A percentile compares a stretch with the other conserved stretches of the same genome.
Conservation (phyloP, 2,888 invertebrate genomes). For the Brachylomia viminalis region DNA sequence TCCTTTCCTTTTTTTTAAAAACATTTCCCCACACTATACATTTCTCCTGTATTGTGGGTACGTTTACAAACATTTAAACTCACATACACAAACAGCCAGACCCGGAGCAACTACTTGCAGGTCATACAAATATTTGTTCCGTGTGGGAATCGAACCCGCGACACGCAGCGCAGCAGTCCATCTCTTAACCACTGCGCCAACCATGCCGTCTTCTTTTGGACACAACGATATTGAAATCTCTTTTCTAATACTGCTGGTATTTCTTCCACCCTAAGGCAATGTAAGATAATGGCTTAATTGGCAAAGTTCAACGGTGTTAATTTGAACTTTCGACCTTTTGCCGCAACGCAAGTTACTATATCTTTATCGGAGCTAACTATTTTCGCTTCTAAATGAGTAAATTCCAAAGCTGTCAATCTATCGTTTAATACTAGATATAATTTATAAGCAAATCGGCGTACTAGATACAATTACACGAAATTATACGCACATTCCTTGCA, state of each 20-base stretch:
- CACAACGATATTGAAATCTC: neutral
- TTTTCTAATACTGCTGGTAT: neutral
- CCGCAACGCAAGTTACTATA: neutral
- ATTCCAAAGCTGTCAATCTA: constrained; percentile 37
- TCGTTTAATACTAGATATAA: constrained; percentile 20
- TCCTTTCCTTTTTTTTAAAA: too few species aligned
- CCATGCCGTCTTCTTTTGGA: too few species aligned
- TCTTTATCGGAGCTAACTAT: constrained; percentile 1
- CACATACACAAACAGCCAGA: too few species aligned
- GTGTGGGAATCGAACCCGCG: too few species aligned
- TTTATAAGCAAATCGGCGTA: constrained; percentile 41
- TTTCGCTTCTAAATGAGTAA: constrained; percentile 15
- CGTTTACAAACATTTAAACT: too few species aligned
- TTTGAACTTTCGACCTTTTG: constrained; percentile 10
- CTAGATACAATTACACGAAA: constrained; percentile 57
- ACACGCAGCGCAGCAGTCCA: too few species aligned
- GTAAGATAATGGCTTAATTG: constrained; percentile 12
- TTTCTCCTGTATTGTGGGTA: too few species aligned
- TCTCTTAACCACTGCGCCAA: too few species aligned
- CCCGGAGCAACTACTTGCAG: too few species aligned
- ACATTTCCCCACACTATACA: too few species aligned
- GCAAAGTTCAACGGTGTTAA: constrained; percentile 13
- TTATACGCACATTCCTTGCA: constrained; percentile 54
- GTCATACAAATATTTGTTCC: too few species aligned
- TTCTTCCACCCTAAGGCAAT: neutral